phyloP scores from a whole-genome alignment of 30 jellyfish, hydroid and myxozoan species.

The Mastigias papua region DNA sequence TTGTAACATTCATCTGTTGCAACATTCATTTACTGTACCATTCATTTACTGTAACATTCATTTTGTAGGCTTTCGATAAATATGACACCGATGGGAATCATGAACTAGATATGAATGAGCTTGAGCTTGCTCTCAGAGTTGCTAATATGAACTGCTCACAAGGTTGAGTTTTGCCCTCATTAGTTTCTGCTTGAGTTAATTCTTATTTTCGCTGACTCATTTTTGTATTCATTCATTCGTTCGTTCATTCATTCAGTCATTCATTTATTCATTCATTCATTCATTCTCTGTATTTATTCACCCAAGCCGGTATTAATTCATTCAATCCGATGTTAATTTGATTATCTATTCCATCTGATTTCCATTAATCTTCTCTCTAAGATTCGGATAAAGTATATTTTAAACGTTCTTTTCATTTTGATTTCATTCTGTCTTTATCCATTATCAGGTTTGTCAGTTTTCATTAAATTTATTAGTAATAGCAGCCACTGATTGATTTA shows the following conservation, averaged over 20 bases:
- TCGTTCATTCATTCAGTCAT: not conserved
- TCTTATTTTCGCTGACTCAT: not conserved
- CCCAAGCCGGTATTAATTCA: no score
- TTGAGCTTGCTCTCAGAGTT: conserved; percentile 63
- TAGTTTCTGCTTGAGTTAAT: not conserved
- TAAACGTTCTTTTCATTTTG: no score
- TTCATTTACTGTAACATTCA: not conserved
- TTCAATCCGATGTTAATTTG: no score
- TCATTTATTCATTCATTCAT: not conserved
- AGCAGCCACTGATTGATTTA: not conserved
- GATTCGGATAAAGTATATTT: no score
- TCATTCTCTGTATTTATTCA: not conserved
- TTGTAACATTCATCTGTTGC: no score
- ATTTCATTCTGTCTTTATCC: no score
- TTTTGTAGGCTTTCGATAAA: conserved; percentile 44
- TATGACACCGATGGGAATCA: conserved; percentile 63
- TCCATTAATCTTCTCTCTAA: no score
- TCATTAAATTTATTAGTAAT: no score
- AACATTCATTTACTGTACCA: not conserved
- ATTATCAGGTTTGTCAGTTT: no score
- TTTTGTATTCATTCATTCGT: not conserved
- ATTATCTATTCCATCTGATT: no score
- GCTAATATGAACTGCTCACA: conserved; percentile 63
- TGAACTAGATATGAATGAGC: conserved; percentile 43
- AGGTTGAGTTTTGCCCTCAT: not conserved